Conservation (phyloP, 2,113 vertebrate genomes). For the Alosa alosa region DNA sequence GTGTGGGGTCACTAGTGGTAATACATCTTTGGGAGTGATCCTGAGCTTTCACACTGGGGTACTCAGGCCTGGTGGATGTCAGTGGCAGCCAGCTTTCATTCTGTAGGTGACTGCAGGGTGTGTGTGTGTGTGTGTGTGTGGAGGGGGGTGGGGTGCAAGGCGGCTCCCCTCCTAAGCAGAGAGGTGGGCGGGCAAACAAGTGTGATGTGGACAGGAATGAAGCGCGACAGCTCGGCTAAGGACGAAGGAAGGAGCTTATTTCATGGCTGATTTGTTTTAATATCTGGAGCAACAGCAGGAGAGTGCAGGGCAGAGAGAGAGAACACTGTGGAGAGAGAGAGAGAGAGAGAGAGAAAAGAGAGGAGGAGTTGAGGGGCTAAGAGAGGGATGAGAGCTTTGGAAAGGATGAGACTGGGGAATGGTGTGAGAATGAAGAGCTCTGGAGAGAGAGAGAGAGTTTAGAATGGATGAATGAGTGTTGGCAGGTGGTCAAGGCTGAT, state of each 20-base stretch:
- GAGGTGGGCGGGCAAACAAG: slow-evolving; percentile 51
- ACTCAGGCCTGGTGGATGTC: too few species aligned
- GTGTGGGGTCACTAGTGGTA: not conserved
- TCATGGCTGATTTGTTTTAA: slow-evolving; percentile 77
- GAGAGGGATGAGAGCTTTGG: slow-evolving; percentile 8
- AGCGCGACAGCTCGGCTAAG: slow-evolving; percentile 64
- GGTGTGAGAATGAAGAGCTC: slow-evolving; percentile 22
- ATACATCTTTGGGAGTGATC: too few species aligned
- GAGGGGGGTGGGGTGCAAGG: slow-evolving; percentile 28
- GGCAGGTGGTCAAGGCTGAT: slow-evolving; percentile 30
- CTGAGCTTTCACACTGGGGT: too few species aligned
- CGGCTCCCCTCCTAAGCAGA: slow-evolving; percentile 11
- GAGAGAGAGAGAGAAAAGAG: slow-evolving; percentile 8
- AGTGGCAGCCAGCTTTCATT: too few species aligned
- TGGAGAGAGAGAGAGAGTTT: slow-evolving; percentile 13
- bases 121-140: not conserved
- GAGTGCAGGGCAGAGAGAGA: slow-evolving; percentile 39
- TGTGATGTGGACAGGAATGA: slow-evolving; percentile 56
- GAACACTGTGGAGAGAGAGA: slow-evolving; percentile 17
- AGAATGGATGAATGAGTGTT: slow-evolving; percentile 25
- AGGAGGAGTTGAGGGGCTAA: slow-evolving; percentile 20
- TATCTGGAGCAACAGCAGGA: slow-evolving; percentile 64
- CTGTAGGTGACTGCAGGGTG: not conserved
- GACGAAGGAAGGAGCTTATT: slow-evolving; percentile 73
- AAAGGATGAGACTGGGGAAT: not conserved